Base-by-base conservation (phyloP, 1,140 invertebrate genomes). In the Goniozus legneri region DNA sequence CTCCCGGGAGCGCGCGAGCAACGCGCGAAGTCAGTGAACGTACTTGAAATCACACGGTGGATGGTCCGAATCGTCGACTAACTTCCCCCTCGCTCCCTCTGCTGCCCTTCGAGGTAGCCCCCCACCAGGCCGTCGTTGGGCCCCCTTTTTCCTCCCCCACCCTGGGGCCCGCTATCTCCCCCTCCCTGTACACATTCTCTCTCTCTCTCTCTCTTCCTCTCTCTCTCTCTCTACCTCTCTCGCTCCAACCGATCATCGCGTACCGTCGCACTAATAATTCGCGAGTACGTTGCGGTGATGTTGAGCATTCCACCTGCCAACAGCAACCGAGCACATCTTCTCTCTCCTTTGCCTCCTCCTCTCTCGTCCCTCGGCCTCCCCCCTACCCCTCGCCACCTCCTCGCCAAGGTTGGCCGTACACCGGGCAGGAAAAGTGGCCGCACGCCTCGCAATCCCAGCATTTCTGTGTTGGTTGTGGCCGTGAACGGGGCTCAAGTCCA, bases 401-500 rank as follows among this genome's bases (percentile, higher is more conserved):
- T n/a, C n/a, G n/a, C n/a, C n/a, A n/a, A n/a, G n/a, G n/a, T n/a
- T n/a, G n/a, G n/a, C n/a, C 56, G 53, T 55, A 51, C 63, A 67
- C 60, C 60, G 49, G n/a, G 55, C 60, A 67, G 66, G 67, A 74
- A 74, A 74, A 71, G 68, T 74, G 64, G 65, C 62, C 57, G 66
- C 57, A 67, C 65, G 59, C 64, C 61, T 71, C 65, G 64, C 64
- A 65, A 69, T 68, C 65, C 60, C 62, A 68, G 70, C 67, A 71
- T 70, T 72, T 71, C 69, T 67, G 65, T 70, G 65, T 68, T 67
- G 69, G 64, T 73, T 69, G 68, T 69, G 69, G 65, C 67, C 72
- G 65, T 69, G 71, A 73, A 73, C 71, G 69, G 69, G 64, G 61
- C 63, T 70, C 69, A 69, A 73, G 70, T 73, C 69, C 70, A 73